Evolutionary conservation across 1,140 invertebrate genomes (phyloP), one percentile per base, ranked within the genome.

Genomic region (Drosophila nannoptera): DNA sequence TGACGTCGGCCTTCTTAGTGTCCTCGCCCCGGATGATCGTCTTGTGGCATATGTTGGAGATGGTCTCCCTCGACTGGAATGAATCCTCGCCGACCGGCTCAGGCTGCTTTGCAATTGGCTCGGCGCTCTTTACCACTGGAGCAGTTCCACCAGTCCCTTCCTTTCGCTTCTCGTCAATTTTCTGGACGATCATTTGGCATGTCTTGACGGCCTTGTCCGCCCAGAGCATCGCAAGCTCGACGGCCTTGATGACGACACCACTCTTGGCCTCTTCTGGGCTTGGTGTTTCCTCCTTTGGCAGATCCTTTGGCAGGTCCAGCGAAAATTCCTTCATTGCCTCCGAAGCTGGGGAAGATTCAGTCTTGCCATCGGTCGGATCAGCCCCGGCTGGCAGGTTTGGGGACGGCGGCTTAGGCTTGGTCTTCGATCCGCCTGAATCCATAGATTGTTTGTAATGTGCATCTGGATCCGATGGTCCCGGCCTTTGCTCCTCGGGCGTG

Each of bases 401-500:
- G n/a, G 68, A n/a, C 5, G 29, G 12, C 3, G 35, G 11, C 35
- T 29, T 40, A 0, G 56, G 31, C 40, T 66, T 58, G 4, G 29
- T 6, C 50, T 50, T 22, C 22, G 43, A 22, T 45, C 12, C 43
- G 3, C 9, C 14, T 14, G 31, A 14, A 29, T 29, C 46, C 6
- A 55, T 16, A 8, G 9, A 9, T n/a, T 66, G 8, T 0, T 66
- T 60, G 4, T 68, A 54, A 6, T 77, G 76, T 6, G 22, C 12
- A 48, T 46, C 68, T 11, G 14, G 58, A 4, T 64, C 68, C 0
- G 49, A 6, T 0, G 80, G 75, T 4, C 78, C 83, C 0, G 78
- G 72, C n/a, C n/a, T 55, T 69, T 92, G 91, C 45, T 92, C 91
- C 16, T 92, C 92, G 16, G 90, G 89, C 29, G 56, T 84, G 86